Percentiles rank a stretch among this genome's conserved stretches.
Evolutionary conservation across 2,888 invertebrate genomes (phyloP).

Genomic region (Melikaiella ostensackeni): DNA sequence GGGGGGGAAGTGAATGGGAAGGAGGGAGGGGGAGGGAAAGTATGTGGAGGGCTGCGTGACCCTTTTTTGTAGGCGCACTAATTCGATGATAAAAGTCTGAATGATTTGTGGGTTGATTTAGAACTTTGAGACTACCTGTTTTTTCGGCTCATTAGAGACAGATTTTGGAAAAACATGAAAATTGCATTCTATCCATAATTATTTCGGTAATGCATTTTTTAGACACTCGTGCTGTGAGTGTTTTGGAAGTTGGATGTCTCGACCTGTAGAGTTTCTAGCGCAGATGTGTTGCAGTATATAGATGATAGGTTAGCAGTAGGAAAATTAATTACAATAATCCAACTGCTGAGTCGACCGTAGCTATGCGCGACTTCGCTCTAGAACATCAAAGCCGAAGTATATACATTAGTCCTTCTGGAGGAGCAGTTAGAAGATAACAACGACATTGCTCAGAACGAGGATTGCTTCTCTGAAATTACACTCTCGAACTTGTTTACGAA

Average conservation of each 20-base stretch:
- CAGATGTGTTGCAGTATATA: not conserved
- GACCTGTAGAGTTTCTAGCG: not conserved
- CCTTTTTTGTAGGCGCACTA: too few species aligned
- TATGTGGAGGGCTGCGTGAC: too few species aligned
- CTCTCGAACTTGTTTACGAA: not conserved
- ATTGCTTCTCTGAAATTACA: constrained; percentile 26
- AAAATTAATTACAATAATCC: constrained; percentile 37
- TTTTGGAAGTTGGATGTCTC: not conserved
- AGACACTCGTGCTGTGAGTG: not conserved
- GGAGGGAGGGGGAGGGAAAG: too few species aligned
- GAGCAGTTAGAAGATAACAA: constrained; percentile 25
- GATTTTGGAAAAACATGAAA: too few species aligned
- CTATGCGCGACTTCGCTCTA: constrained; percentile 10
- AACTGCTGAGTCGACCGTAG: constrained; percentile 26
- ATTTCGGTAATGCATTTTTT: too few species aligned
- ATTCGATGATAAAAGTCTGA: too few species aligned
- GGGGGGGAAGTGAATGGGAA: too few species aligned
- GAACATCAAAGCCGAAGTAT: constrained; percentile 29
- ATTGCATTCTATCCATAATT: too few species aligned
- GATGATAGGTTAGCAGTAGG: not conserved
- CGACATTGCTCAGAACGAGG: constrained; percentile 3
- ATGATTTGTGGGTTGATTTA: too few species aligned
- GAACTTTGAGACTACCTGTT: too few species aligned
- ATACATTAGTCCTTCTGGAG: constrained; percentile 15
- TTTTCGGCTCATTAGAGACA: too few species aligned